Conservation (phyloP, 1,140 invertebrate species). For the Oryzaephilus surinamensis region DNA sequence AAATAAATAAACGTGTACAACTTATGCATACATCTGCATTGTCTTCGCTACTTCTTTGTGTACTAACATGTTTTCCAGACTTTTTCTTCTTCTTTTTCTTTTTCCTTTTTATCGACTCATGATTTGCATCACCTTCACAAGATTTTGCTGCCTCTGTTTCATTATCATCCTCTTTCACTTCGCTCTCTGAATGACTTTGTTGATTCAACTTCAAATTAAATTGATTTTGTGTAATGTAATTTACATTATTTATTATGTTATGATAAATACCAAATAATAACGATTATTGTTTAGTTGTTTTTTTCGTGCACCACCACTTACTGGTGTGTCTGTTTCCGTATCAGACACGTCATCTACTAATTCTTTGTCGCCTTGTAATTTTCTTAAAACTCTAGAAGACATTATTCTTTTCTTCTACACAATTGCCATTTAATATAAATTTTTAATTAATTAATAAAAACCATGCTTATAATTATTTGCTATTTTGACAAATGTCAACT, state of each 20-base stretch:
- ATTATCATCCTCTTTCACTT: constrained; percentile 60
- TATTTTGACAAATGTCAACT: too few species aligned
- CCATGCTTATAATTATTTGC: too few species aligned
- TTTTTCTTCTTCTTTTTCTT: constrained; percentile 58
- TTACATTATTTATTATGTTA: constrained; percentile 5
- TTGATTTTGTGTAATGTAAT: constrained; percentile 9
- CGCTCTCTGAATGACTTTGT: constrained; percentile 52
- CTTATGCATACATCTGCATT: constrained; percentile 42
- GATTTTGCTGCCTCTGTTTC: constrained; percentile 47
- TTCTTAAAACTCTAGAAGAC: constrained; percentile 51
- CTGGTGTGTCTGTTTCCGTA: constrained; percentile 38
- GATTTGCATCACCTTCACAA: constrained; percentile 31
- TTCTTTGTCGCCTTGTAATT: constrained; percentile 46
- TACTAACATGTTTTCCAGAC: constrained; percentile 38
- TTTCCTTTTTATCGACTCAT: constrained; percentile 41
- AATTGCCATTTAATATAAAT: too few species aligned
- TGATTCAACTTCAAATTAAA: constrained; percentile 42
- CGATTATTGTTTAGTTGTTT: constrained; percentile 47
- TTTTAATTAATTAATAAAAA: too few species aligned
- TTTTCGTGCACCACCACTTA: constrained; percentile 37
- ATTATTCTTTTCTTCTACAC: too few species aligned
- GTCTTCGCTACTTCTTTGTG: constrained; percentile 48
- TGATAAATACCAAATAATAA: constrained; percentile 46
- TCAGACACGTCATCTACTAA: constrained; percentile 40
- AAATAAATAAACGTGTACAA: constrained; percentile 2